phyloP scores from a whole-genome alignment of 2,888 invertebrate genomes.

The Lepidocyrtoides sp. region DNA sequence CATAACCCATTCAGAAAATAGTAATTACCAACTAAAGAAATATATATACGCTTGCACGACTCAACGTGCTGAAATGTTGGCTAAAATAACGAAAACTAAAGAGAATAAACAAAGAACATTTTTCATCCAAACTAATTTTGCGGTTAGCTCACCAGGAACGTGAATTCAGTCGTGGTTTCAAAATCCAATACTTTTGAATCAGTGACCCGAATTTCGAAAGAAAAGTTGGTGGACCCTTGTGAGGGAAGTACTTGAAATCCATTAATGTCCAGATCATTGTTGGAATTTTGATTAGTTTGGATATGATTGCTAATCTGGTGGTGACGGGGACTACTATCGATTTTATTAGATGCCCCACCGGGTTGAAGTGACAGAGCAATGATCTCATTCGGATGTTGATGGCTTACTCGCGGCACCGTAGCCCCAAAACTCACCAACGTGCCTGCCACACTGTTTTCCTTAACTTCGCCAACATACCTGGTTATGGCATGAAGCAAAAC shows the following conservation, averaged over 20 bases:
- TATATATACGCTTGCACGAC: not conserved
- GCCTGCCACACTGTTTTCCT: conserved; percentile 85
- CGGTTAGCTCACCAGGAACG: conserved; percentile 59
- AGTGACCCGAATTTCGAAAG: conserved; percentile 94
- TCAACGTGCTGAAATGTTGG: not conserved
- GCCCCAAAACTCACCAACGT: conserved; percentile 79
- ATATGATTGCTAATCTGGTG: conserved; percentile 49
- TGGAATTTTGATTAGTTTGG: not conserved
- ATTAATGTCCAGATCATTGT: conserved; percentile 26
- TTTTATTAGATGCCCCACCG: conserved; percentile 60
- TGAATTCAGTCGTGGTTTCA: conserved; percentile 89
- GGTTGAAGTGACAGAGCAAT: conserved; percentile 78
- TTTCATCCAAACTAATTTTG: too few relatives aligned
- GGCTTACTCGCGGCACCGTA: conserved; percentile 78
- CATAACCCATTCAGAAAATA: too few relatives aligned
- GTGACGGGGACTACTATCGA: conserved; percentile 50
- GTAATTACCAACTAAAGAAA: too few relatives aligned
- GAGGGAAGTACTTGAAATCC: conserved; percentile 94
- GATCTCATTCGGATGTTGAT: conserved; percentile 82
- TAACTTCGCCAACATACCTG: conserved; percentile 85
- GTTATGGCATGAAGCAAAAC: not conserved
- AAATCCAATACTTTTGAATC: conserved; percentile 94
- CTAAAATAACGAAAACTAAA: too few relatives aligned
- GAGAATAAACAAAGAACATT: too few relatives aligned
- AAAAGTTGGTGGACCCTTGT: conserved; percentile 92